Percentiles rank a stretch among this genome's conserved stretches.
phyloP scores from a whole-genome alignment of 2,113 vertebrate species.

The Anser cygnoides region DNA sequence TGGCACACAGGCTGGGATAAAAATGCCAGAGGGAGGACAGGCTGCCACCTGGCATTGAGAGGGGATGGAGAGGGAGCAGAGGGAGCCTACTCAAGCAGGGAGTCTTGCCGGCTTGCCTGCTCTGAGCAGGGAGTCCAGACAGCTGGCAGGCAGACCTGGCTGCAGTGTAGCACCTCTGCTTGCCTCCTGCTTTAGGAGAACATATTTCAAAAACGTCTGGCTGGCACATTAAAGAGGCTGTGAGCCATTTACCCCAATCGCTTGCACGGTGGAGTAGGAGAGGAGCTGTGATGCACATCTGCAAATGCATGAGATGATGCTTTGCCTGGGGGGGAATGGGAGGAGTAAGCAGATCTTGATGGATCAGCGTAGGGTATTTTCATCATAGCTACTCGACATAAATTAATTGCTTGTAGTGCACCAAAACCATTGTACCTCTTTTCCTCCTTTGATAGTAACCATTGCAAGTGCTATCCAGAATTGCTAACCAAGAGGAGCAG shows the following conservation, averaged over 20 bases:
- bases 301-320: neutral
- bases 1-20: neutral
- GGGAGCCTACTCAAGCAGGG: neutral
- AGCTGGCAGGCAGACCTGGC: neutral
- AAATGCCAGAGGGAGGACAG: neutral
- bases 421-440: neutral
- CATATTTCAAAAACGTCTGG: neutral
- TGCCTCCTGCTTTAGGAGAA: neutral
- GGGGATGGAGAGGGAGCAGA: neutral
- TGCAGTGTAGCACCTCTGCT: neutral
- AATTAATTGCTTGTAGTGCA: neutral
- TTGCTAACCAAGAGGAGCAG: neutral
- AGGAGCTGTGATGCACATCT: neutral
- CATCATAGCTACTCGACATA: neutral
- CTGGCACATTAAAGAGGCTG: neutral
- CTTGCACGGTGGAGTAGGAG: neutral
- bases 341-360: neutral
- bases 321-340: neutral
- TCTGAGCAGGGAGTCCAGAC: neutral
- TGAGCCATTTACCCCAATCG: accelerated
- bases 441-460: neutral
- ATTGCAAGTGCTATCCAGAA: neutral
- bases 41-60: neutral
- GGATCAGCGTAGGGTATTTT: constrained; percentile 10
- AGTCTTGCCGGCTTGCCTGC: neutral